These are phyloP conservation scores for Galerucella nymphaeae DNA, from an alignment of 2,888 invertebrate species.

Conservation along the genomic window DNA sequence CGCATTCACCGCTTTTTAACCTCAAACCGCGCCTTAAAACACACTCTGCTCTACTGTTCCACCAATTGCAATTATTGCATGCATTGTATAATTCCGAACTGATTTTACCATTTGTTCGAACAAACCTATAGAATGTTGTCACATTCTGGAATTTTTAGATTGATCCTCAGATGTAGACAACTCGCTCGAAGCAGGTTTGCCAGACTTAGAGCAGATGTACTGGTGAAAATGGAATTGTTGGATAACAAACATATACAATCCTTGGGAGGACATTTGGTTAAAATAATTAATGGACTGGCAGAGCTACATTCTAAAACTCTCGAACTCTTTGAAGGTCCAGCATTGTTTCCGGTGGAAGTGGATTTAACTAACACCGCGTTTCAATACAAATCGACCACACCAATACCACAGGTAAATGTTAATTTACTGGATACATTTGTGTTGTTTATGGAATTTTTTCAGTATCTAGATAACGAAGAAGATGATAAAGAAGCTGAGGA, in stretches of 20 bases:
- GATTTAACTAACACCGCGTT: conserved; percentile 93
- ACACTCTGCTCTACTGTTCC: too few relatives aligned
- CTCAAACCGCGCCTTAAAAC: too few relatives aligned
- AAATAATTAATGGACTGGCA: conserved; percentile 86
- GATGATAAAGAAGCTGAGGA: conserved; percentile 67
- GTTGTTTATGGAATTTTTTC: neutral
- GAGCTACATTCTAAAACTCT: conserved; percentile 68
- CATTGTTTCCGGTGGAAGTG: conserved; percentile 95
- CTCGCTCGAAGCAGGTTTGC: conserved; percentile 90
- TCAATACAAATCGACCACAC: conserved; percentile 81
- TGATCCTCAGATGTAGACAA: conserved; percentile 95
- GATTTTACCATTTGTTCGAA: too few relatives aligned
- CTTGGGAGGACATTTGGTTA: conserved; percentile 85
- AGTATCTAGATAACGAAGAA: conserved; percentile 66
- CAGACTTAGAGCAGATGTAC: conserved; percentile 86
- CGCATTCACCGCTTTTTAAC: too few relatives aligned
- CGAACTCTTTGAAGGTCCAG: conserved; percentile 79
- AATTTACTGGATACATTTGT: neutral
- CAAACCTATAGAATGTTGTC: too few relatives aligned
- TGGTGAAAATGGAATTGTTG: conserved; percentile 95
- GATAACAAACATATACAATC: conserved; percentile 99
- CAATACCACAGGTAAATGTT: conserved; percentile 59
- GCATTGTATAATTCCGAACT: too few relatives aligned
- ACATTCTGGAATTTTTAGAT: conserved; percentile 65
- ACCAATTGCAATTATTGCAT: too few relatives aligned